Evolutionary conservation across 2,888 invertebrate species (phyloP), one percentile per base, ranked within the genome.

Genomic region (Spilarctia lutea): DNA sequence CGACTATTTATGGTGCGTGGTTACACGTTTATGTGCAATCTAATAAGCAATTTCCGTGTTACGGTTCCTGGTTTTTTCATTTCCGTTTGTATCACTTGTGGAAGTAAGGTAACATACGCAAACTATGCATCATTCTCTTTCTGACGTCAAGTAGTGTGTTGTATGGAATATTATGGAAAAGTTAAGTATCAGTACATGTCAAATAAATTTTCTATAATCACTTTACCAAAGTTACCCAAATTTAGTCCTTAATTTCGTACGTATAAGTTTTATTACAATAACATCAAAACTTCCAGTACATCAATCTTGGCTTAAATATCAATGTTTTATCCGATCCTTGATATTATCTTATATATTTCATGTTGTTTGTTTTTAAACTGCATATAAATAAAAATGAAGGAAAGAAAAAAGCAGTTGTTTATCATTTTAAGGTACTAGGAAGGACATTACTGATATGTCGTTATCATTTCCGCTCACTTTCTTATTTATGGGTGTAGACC

Each of bases 1-100:
- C 45, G 6, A 45, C 45, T 68, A 68, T 68, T 68, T 68, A 67
- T 67, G 42, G 45, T 16, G 42, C 20, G 67, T 56, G 52, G 52
- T n/a, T n/a, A 56, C 24, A 30, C 45, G 27, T 68, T 68, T 68
- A 45, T 27, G 67, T 45, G 67, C 45, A 45, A 45, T 68, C 67
- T 30, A 68, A 45, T 68, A 68, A 68, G 42, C 45, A 68, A 68
- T 68, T 68, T 68, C 67, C 67, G 67, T 68, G 30, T 45, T 45
- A 45, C 30, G 30, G 67, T 68, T 68, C 45, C 67, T 45, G 67
- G 67, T 45, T 68, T 68, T 60, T 45, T 68, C 42, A 68, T 68
- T 68, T 68, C 67, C 67, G 67, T 30, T 68, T 68, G 20, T 30
- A 30, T 45, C 10, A 45, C 16, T 60, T 60, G 27, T 42, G 45